Conservation (phyloP, 2,888 invertebrate species). For the Nebria brevicollis region DNA sequence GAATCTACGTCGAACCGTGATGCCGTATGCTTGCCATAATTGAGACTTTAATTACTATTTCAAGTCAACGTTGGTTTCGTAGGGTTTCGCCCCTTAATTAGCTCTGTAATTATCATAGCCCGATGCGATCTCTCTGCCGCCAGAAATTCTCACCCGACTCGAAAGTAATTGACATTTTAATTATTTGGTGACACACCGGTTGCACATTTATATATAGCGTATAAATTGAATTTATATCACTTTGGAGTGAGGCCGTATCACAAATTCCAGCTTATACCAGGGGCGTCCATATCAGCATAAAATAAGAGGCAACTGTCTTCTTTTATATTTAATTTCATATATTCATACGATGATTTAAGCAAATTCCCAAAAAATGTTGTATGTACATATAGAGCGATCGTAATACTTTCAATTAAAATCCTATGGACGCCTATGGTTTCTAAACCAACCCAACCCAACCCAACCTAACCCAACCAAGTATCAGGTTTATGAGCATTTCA, state of each 20-base stretch:
- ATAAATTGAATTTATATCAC: not conserved
- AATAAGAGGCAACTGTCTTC: not conserved
- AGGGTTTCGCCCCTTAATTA: conserved; percentile 42
- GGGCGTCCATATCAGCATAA: not conserved
- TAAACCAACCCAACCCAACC: not conserved
- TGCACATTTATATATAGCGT: conserved; percentile 36
- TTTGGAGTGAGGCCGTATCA: not conserved
- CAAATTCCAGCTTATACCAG: not conserved
- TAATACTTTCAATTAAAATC: not conserved
- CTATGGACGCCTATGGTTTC: not conserved
- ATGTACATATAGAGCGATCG: too few species aligned
- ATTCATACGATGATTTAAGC: too few species aligned
- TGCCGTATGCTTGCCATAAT: conserved; percentile 25
- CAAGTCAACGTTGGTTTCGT: conserved; percentile 21
- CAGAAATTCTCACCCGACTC: conserved; percentile 22
- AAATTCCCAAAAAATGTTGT: not conserved
- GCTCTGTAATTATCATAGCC: conserved; percentile 44
- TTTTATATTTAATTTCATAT: not conserved
- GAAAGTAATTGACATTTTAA: conserved; percentile 44
- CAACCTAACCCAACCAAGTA: too few species aligned
- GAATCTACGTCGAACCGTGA: not conserved
- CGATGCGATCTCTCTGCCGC: conserved; percentile 18
- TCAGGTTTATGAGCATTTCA: not conserved
- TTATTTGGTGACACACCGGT: conserved; percentile 45
- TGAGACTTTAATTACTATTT: conserved; percentile 44